Percentiles rank a stretch among this genome's conserved stretches.
phyloP scores from a whole-genome alignment of 1,140 invertebrate species.

The Sweltsa coloradensis region DNA sequence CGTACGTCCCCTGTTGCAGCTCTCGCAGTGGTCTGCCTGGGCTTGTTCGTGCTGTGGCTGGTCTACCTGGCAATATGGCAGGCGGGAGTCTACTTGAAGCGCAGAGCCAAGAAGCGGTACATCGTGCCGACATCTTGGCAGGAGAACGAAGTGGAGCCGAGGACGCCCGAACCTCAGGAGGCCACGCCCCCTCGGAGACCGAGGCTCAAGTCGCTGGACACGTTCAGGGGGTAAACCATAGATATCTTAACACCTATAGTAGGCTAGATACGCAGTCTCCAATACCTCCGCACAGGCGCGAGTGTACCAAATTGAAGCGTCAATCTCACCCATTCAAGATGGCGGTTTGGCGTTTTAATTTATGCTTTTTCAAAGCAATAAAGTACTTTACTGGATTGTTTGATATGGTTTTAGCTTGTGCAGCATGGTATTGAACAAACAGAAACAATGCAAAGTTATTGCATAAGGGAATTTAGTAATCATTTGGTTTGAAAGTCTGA shows the following conservation, averaged over 20 bases:
- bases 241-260: background rate
- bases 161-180: constrained; percentile 16
- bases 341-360: too few relatives aligned
- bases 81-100: constrained; percentile 11
- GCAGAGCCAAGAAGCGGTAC: constrained; percentile 13
- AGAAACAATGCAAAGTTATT: too few relatives aligned
- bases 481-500: too few relatives aligned
- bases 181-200: constrained; percentile 34
- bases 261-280: background rate
- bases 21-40: constrained; percentile 25
- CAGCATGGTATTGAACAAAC: too few relatives aligned
- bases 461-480: too few relatives aligned
- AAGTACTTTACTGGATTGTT: too few relatives aligned
- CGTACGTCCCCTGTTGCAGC: constrained; percentile 21
- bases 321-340: background rate
- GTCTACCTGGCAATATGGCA: constrained; percentile 20
- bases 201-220: constrained; percentile 59
- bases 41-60: constrained; percentile 25
- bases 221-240: constrained; percentile 56
- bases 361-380: too few relatives aligned
- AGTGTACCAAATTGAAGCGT: background rate
- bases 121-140: constrained; percentile 3
- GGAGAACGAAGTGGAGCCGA: constrained; percentile 5
- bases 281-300: background rate
- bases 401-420: too few relatives aligned